Evolutionary conservation across 1,140 invertebrate species (phyloP).

Genomic region (Euura saliciscinereae): DNA sequence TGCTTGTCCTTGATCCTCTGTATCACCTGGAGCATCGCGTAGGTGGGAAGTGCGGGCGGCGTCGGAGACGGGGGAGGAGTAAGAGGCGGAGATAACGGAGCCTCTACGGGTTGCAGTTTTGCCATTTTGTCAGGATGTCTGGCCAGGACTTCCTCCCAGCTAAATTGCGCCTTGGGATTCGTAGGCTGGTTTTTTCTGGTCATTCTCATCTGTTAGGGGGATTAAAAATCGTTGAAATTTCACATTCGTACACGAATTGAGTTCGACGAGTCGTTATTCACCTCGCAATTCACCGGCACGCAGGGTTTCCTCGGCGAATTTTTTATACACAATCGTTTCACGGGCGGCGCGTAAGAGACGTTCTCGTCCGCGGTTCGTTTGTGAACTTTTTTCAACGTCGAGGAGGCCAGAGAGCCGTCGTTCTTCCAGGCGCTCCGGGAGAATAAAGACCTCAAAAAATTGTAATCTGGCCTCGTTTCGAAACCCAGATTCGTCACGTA

Average conservation of each 20-base stretch:
- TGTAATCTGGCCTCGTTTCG: conserved; percentile 70
- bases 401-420: conserved; percentile 36
- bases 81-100: conserved; percentile 49
- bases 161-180: conserved; percentile 44
- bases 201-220: conserved; percentile 42
- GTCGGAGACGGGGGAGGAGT: conserved; percentile 30
- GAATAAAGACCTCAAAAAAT: conserved; percentile 37
- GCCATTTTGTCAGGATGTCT: conserved; percentile 57
- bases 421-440: neutral
- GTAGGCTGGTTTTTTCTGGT: conserved; percentile 50
- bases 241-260: conserved; percentile 1
- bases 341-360: conserved; percentile 35
- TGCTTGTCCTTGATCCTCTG: conserved; percentile 54
- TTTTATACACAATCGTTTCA: conserved; percentile 45
- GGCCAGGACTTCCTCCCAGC: conserved; percentile 55
- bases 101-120: conserved; percentile 46
- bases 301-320: conserved; percentile 48
- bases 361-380: conserved; percentile 52
- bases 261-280: conserved; percentile 18
- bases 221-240: conserved; percentile 20
- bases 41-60: conserved; percentile 53
- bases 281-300: conserved; percentile 53
- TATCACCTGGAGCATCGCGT: conserved; percentile 61
- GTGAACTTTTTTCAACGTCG: conserved; percentile 36
- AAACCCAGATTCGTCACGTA: conserved; percentile 68